Evolutionary conservation across 1,140 invertebrate species (phyloP).

Genomic region (Oedothorax gibbosus): DNA sequence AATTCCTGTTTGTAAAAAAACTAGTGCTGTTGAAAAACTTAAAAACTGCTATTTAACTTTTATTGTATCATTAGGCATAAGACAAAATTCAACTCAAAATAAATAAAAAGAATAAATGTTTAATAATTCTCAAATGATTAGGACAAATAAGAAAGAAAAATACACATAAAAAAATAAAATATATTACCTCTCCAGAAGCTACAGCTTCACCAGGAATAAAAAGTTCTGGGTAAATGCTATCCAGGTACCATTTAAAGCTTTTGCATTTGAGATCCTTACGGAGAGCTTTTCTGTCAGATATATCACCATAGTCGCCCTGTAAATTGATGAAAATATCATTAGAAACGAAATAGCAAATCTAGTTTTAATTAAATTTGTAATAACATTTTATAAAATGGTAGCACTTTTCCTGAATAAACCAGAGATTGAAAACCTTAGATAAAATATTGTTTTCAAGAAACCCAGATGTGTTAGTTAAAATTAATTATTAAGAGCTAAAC

Average conservation of each 20-base stretch:
- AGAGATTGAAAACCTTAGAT: no score
- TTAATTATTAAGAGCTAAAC: no score
- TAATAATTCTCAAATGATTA: not conserved
- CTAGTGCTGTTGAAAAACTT: no score
- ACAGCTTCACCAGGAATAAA: conserved; percentile 96
- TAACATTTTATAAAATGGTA: no score
- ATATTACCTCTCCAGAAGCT: conserved; percentile 91
- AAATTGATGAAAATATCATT: conserved; percentile 40
- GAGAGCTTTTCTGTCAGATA: conserved; percentile 80
- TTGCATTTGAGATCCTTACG: conserved; percentile 88
- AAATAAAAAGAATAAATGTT: not conserved
- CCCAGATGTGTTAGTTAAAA: no score
- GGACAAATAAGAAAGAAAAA: not conserved
- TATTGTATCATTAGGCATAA: not conserved
- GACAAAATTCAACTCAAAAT: not conserved
- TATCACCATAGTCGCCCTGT: conserved; percentile 92
- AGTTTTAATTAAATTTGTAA: no score
- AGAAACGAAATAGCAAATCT: not conserved
- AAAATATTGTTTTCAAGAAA: no score
- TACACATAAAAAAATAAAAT: not conserved
- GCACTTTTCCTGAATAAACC: no score
- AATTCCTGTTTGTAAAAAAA: no score
- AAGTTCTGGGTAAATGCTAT: conserved; percentile 96
- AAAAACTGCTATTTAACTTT: no score
- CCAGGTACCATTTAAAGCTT: conserved; percentile 97